phyloP scores from a whole-genome alignment of 2,113 vertebrate genomes.

The Perca schrenkii region DNA sequence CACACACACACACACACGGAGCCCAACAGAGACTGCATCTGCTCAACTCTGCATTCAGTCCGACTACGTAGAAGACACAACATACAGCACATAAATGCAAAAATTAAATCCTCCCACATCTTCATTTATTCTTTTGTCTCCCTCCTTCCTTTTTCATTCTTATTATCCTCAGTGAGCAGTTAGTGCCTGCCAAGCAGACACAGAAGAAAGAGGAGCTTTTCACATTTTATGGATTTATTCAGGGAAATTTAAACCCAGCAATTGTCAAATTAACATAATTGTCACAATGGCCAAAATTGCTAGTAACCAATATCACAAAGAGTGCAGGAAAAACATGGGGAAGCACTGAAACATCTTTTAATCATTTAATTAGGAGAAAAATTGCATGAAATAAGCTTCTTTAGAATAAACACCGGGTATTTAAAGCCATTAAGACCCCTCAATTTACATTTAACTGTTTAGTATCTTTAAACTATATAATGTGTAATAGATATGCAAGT shows the following conservation, averaged over 20 bases:
- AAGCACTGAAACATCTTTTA: not conserved
- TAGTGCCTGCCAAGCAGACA: not conserved
- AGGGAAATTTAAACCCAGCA: slow-evolving; percentile 10
- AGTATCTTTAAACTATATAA: not conserved
- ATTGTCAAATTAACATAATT: slow-evolving; percentile 43
- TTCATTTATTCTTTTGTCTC: slow-evolving; percentile 42
- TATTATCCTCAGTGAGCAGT: slow-evolving; percentile 36
- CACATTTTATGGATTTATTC: slow-evolving; percentile 37
- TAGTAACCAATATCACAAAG: slow-evolving; percentile 40
- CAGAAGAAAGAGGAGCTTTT: slow-evolving; percentile 10
- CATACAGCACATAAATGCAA: not conserved
- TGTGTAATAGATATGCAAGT: not conserved
- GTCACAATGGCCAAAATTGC: slow-evolving; percentile 23
- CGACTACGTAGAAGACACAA: slow-evolving; percentile 3
- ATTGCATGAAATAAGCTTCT: slow-evolving; percentile 10
- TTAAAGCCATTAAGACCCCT: not conserved
- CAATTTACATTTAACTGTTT: slow-evolving; percentile 8
- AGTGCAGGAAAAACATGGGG: slow-evolving; percentile 3
- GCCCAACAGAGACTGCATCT: slow-evolving; percentile 32
- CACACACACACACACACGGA: slow-evolving; percentile 12
- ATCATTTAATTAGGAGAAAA: slow-evolving; percentile 28
- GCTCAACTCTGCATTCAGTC: slow-evolving; percentile 28
- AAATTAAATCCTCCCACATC: slow-evolving; percentile 60
- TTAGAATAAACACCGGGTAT: slow-evolving; percentile 27
- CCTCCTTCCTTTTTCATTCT: slow-evolving; percentile 14